Conservation (phyloP, 2,888 invertebrate genomes). For the Metopia argyrocephala region DNA sequence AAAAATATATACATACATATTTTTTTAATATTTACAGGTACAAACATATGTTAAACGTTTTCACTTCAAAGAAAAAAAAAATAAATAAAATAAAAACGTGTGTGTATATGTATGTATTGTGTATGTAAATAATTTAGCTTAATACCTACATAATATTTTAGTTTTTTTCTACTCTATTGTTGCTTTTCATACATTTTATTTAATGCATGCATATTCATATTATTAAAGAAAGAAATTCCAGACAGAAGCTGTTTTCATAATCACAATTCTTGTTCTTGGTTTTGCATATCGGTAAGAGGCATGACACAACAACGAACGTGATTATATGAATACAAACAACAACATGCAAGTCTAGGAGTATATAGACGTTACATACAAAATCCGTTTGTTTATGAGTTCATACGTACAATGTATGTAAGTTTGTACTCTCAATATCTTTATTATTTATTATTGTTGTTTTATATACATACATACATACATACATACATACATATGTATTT, state of each 20-base stretch:
- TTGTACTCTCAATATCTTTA: not conserved
- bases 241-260: slow-evolving; percentile 42
- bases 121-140: too few relatives aligned
- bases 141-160: too few relatives aligned
- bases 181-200: not conserved
- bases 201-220: not conserved
- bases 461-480: not conserved
- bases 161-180: too few relatives aligned
- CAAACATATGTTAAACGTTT: too few relatives aligned
- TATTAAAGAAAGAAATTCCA: slow-evolving; percentile 56
- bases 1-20: not conserved
- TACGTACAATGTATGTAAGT: slow-evolving; percentile 8
- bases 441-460: not conserved
- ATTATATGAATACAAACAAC: slow-evolving; percentile 31
- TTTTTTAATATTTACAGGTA: too few relatives aligned
- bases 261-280: slow-evolving; percentile 7
- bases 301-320: slow-evolving; percentile 45
- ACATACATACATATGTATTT: not conserved
- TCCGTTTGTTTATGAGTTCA: too few relatives aligned
- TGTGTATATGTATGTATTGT: not conserved
- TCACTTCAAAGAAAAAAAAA: slow-evolving; percentile 14
- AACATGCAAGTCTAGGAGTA: not conserved
- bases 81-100: not conserved
- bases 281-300: slow-evolving; percentile 35
- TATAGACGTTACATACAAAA: not conserved